Base-by-base conservation (phyloP, 2,797 vertebrate species). In the Passerculus sandwichensis region DNA sequence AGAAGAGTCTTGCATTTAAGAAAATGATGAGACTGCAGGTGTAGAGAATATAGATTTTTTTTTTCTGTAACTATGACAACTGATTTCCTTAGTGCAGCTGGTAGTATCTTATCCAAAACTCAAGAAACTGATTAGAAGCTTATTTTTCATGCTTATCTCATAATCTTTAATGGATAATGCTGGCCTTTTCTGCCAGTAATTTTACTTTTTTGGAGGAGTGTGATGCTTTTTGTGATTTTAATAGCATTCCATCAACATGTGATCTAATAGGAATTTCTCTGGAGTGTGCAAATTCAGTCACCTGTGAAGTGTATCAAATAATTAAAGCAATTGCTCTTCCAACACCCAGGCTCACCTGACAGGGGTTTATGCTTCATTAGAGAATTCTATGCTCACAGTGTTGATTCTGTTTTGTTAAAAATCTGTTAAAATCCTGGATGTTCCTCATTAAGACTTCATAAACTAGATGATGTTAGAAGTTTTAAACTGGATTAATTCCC, bases 51-150 rank as follows among this genome's bases (percentile, higher is more conserved):
- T 29, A 21, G 36, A 21, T 20, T 14, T 30, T 26, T 67, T 67
- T 53, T 74, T 54, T 74, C 73, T 91, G 67, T 69, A 59, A 57
- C 77, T 79, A 60, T 96, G 44, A 53, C 85, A 66, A 81, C 23
- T 16, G 36, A 67, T 72, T 94, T 92, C 80, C 82, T 69, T 51
- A 30, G 15, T 30, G 32, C 45, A 70, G 44, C 84, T 77, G 32
- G 34, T 67, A 40, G 19, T 62, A 40, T 76, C 69, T 79, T 73
- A 80, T 64, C 61, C 51, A 73, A 74, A 93, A 76, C 44, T 89
- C 75, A 91, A 94, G 89, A 64, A 95, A 91, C 88, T 83, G 75
- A 91, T 90, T 87, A 53, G 74, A 94, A 93, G 79, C 64, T 84
- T 80, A 62, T 94, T 96, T 94, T 88, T 85, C 77, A 62, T 70